Percentiles rank a stretch among this genome's conserved stretches.
Evolutionary conservation across 2,113 vertebrate species (phyloP).

Genomic region (Oryzias woworae): DNA sequence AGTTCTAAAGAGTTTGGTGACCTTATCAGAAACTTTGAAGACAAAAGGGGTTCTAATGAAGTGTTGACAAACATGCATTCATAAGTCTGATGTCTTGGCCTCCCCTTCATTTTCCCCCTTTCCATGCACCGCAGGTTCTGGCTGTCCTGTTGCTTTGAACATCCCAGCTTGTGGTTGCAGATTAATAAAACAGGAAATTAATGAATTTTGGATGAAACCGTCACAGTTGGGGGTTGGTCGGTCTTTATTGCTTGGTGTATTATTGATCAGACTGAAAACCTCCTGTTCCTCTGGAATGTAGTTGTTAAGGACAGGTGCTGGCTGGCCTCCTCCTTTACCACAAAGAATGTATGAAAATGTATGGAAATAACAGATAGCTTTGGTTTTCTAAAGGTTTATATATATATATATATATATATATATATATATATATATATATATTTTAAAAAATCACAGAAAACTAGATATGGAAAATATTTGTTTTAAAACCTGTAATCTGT

Average conservation of each 20-base stretch:
- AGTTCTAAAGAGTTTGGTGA: slow-evolving; percentile 31
- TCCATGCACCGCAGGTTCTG: slow-evolving; percentile 59
- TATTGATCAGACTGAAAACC: slow-evolving; percentile 79
- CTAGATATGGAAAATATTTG: no score
- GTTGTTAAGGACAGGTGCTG: slow-evolving; percentile 50
- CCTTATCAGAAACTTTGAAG: slow-evolving; percentile 56
- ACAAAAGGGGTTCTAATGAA: slow-evolving; percentile 23
- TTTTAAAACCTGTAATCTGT: no score
- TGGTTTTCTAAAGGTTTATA: no score
- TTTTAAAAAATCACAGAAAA: no score
- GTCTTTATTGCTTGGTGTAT: slow-evolving; percentile 78
- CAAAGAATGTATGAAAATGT: slow-evolving; percentile 66
- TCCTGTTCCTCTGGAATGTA: slow-evolving; percentile 61
- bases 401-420: no score
- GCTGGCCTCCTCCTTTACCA: slow-evolving; percentile 18
- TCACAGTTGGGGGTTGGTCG: slow-evolving; percentile 70
- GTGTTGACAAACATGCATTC: slow-evolving; percentile 43
- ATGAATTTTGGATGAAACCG: slow-evolving; percentile 82
- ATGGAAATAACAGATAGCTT: slow-evolving; percentile 64
- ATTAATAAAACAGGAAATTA: slow-evolving; percentile 82
- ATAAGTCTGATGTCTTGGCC: slow-evolving; percentile 32
- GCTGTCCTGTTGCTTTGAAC: slow-evolving; percentile 69
- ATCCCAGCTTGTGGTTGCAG: slow-evolving; percentile 69
- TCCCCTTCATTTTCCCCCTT: slow-evolving; percentile 42
- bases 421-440: no score